Conservation (phyloP, 2,888 invertebrate genomes). For the Phyllotreta striolata region DNA sequence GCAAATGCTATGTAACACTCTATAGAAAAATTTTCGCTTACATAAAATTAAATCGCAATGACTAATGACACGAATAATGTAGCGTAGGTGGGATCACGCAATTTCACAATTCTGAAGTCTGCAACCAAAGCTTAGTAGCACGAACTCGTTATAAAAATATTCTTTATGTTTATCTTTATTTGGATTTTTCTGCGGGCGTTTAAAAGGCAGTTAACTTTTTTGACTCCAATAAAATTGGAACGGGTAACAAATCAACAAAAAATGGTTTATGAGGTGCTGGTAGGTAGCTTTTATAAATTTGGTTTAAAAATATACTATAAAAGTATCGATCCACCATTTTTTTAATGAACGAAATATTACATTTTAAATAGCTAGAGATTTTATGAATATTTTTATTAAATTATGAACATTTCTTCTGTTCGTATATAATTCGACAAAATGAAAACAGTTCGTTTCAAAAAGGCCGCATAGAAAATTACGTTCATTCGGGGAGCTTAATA, state of each 20-base stretch:
- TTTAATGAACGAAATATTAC: too few species aligned
- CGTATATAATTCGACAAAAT: slow-evolving; percentile 6
- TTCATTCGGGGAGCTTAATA: slow-evolving; percentile 10
- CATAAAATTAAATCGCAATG: slow-evolving; percentile 22
- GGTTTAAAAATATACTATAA: too few species aligned
- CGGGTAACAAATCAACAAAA: neutral
- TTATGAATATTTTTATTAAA: neutral
- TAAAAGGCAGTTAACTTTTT: slow-evolving; percentile 22
- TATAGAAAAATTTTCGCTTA: slow-evolving; percentile 9
- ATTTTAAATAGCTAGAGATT: too few species aligned
- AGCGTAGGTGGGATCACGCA: slow-evolving; percentile 23
- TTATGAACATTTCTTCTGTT: neutral
- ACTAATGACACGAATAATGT: slow-evolving; percentile 25
- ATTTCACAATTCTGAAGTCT: slow-evolving; percentile 28
- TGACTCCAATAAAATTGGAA: neutral
- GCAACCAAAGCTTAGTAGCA: slow-evolving; percentile 13
- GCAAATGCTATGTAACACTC: slow-evolving; percentile 8
- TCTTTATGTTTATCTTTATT: slow-evolving; percentile 27
- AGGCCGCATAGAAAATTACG: slow-evolving; percentile 15
- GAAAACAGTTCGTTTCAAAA: slow-evolving; percentile 20
- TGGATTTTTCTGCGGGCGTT: slow-evolving; percentile 18
- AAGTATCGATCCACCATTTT: too few species aligned
- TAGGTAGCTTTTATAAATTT: too few species aligned
- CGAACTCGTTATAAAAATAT: slow-evolving; percentile 28
- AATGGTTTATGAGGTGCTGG: too few species aligned